These are phyloP conservation scores for Torymus aiolomorphi DNA, from an alignment of 2,888 invertebrate genomes.

Conservation along the genomic window DNA sequence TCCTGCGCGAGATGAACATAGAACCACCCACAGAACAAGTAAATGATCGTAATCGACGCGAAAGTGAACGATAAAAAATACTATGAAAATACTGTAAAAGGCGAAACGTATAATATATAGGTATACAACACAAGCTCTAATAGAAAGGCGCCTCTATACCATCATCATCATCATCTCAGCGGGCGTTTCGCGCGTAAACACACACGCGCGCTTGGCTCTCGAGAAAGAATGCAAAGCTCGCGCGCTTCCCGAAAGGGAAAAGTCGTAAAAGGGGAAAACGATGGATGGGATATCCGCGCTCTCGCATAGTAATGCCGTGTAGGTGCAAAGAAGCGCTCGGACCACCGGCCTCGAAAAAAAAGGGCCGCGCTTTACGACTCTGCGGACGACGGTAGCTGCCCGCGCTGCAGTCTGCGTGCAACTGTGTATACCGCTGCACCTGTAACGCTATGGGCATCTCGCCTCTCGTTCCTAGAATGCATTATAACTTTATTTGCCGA, in stretches of 20 bases:
- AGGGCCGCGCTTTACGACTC: constrained; percentile 64
- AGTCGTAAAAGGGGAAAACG: constrained; percentile 43
- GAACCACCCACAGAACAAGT: too few species aligned
- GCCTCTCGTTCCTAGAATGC: constrained; percentile 48
- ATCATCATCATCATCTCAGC: too few species aligned
- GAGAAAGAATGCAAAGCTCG: too few species aligned
- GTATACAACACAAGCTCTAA: too few species aligned
- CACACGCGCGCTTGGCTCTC: too few species aligned
- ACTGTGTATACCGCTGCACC: constrained; percentile 53
- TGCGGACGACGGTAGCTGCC: constrained; percentile 63
- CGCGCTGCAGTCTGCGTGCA: constrained; percentile 61
- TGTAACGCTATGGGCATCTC: constrained; percentile 15
- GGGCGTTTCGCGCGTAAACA: too few species aligned
- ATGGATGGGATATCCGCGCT: constrained; percentile 1
- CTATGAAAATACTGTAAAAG: too few species aligned
- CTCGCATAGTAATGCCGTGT: not conserved
- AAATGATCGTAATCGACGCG: too few species aligned
- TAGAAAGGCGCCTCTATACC: too few species aligned
- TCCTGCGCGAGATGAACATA: too few species aligned
- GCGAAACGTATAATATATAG: too few species aligned
- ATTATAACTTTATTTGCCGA: constrained; percentile 51
- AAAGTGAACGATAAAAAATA: too few species aligned
- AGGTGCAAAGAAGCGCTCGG: not conserved
- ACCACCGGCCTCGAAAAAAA: constrained; percentile 33
- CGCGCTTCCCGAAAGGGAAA: constrained; percentile 26